Conservation (phyloP, 2,797 vertebrate species). For the Paguma larvata region DNA sequence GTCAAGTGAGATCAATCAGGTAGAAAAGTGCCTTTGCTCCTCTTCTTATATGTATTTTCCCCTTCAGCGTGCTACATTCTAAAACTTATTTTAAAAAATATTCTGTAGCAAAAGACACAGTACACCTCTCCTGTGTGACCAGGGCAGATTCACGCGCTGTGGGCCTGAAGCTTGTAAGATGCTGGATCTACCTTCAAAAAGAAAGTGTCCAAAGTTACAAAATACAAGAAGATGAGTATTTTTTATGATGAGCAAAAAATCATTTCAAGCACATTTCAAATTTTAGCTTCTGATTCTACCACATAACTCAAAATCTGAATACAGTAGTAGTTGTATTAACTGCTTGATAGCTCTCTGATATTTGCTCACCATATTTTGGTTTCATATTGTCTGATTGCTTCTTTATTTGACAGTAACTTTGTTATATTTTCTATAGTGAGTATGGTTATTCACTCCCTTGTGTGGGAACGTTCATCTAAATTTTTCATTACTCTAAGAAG, state of each 20-base stretch:
- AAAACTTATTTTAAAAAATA: neutral
- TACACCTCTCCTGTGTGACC: neutral
- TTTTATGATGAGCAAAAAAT: neutral
- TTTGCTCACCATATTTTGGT: neutral
- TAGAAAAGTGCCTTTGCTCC: neutral
- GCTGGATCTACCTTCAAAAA: neutral
- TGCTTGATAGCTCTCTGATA: neutral
- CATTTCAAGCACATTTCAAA: neutral
- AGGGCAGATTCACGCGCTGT: neutral
- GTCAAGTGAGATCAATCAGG: neutral
- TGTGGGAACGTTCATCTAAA: neutral
- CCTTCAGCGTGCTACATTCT: neutral
- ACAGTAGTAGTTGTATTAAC: neutral
- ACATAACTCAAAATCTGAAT: neutral
- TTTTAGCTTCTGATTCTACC: neutral
- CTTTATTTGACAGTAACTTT: neutral
- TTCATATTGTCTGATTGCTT: neutral
- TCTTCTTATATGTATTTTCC: neutral
- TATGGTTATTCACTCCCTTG: neutral
- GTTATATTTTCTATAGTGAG: neutral
- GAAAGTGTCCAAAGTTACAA: neutral
- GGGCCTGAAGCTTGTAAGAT: neutral
- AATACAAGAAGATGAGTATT: neutral
- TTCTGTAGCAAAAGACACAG: neutral
- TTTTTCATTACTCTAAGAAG: neutral